Base-by-base conservation (phyloP, 2,888 invertebrate species). In the Anodontia alba region DNA sequence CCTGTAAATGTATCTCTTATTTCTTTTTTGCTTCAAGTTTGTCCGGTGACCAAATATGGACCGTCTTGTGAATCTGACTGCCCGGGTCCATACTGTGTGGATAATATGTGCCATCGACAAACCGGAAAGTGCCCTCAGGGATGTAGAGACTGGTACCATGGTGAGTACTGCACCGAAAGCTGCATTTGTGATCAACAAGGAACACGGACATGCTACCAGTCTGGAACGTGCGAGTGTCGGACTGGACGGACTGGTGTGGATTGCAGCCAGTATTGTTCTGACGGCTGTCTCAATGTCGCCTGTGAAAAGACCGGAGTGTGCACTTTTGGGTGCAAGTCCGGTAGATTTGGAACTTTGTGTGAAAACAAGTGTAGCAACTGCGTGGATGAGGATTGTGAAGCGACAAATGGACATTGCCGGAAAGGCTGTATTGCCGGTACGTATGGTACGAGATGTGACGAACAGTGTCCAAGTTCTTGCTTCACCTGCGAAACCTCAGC, bases 381-480 rank as follows among this genome's bases (percentile, higher is more conserved):
- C 43, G 12, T 74, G 17, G 54, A 71, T 17, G 20, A 71, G 23
- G 57, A n/a, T 17, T 84, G 84, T 62, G 66, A 36, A 43, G 26
- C 57, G 5, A 29, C 43, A 1, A 80, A 31, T 15, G 62, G 62
- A 17, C n/a, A 62, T 7, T 84, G 84, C 66, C 0, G 29, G 1
- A 66, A 49, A 3, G 81, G 84, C 1, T 84, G 84, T 33, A 73
- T 29, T 3, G 66, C 81, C 20, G 84, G 81, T 2, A 81, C 71
- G 72, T 84, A 76, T 29, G 72, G 80, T 0, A 43, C 31, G 8
- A 38, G 23, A 26, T 80, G 80, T 31, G 51, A 76, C 31, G 54
- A 43, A 7, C 23, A 12, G 0, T 80, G 80, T 46, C 46, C 72
- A 2, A 15, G 20, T 0, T 69, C 67, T 38, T 79, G 80, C 46